phyloP scores from a whole-genome alignment of 2,113 vertebrate genomes.

The Osmerus mordax region DNA sequence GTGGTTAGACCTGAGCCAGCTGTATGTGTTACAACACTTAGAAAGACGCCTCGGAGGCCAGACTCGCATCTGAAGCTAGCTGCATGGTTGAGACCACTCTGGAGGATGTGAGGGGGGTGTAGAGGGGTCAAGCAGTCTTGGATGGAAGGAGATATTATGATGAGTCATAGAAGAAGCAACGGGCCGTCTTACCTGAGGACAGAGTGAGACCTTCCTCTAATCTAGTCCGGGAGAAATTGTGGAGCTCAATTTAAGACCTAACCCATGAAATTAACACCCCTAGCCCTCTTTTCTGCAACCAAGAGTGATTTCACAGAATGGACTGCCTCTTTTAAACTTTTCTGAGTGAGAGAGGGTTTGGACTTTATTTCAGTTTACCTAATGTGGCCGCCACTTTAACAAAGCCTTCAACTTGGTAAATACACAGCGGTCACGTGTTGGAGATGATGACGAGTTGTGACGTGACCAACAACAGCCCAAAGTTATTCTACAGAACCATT shows the following conservation, averaged over 20 bases:
- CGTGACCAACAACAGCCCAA: neutral
- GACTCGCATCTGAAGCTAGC: neutral
- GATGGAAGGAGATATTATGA: constrained; percentile 53
- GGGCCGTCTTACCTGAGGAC: constrained; percentile 69
- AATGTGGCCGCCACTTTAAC: constrained; percentile 44
- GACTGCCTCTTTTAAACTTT: constrained; percentile 65
- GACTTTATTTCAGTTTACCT: constrained; percentile 61
- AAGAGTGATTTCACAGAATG: constrained; percentile 66
- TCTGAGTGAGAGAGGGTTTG: constrained; percentile 52
- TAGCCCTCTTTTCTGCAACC: constrained; percentile 69
- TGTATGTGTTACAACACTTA: constrained; percentile 8
- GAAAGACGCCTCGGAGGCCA: constrained; percentile 29
- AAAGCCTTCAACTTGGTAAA: constrained; percentile 11
- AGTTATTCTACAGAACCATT: neutral
- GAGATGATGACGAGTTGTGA: neutral
- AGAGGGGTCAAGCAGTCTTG: constrained; percentile 42
- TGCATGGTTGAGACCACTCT: neutral
- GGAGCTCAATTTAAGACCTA: constrained; percentile 76
- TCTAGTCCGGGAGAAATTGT: constrained; percentile 71
- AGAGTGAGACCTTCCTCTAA: constrained; percentile 66
- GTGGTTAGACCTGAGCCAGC: constrained; percentile 3
- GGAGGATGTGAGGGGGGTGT: constrained; percentile 16
- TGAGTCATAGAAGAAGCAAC: constrained; percentile 51
- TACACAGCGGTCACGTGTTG: neutral
- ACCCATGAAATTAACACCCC: constrained; percentile 80